Base-by-base conservation (phyloP, 2,797 vertebrate species). In the Anas bahamensis region DNA sequence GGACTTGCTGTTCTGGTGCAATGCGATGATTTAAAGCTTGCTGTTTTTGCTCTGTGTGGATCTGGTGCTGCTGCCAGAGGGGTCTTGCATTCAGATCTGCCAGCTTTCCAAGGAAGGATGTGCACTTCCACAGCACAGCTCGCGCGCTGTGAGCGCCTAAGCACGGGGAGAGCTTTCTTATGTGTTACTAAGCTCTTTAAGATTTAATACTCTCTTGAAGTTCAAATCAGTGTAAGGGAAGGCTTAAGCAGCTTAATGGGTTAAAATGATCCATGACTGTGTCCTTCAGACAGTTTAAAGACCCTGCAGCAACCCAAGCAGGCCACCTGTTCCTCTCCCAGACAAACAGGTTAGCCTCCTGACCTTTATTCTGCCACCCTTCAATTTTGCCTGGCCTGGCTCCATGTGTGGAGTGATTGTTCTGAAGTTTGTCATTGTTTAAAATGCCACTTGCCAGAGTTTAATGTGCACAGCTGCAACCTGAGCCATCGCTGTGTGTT, bases 211-310 rank as follows among this genome's bases (percentile, higher is more conserved):
- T 90, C 87, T 94, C 87, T 86, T 46, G 13, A 83, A 95, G 92
- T 96, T 97, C 94, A 91, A 46, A 68, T 94, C 19, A 0, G 69
- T 63, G 66, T 95, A 83, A 90, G 81, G 93, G 75, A 93, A 95
- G 88, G 70, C 79, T 82, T 94, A 87, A 96, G 95, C 87, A 88
- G 95, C 94, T 96, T 97, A 97, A 78, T 55, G 90, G 95, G 94
- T 96, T 96, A 95, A 94, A 94, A 80, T 88, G 95, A 93, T 86
- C 61, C 69, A 68, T 86, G 96, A 59, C 93, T 83, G 90, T 96
- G 94, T 94, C 95, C 96, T 97, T 97, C 90, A 97, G 94, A 89
- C 82, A 41, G 86, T 90, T 84, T 90, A 94, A 96, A 96, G 90
- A 88, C 91, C 76, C 83, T 95, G 85, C 74, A 72, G 89, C 83